Percentiles rank a stretch among this genome's conserved stretches.
Evolutionary conservation across 2,113 vertebrate species (phyloP).

Genomic region (Elachura formosa): DNA sequence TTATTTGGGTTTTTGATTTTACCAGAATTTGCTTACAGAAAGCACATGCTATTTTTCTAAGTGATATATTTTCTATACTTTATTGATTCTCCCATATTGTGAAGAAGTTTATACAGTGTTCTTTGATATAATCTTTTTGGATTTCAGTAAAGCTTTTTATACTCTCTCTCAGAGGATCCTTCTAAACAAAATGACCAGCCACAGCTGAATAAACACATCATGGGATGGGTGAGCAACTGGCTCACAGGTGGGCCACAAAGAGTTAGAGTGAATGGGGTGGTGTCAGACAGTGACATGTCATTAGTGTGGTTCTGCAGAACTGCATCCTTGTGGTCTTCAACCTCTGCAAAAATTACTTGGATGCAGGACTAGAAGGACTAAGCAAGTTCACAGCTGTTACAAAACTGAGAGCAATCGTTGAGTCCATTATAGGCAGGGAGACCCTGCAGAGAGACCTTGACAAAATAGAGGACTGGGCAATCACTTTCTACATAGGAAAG

Average conservation of each 20-base stretch:
- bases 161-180: background rate
- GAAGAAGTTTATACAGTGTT: background rate
- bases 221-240: background rate
- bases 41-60: background rate
- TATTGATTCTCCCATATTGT: background rate
- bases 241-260: fast-evolving
- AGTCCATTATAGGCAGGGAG: background rate
- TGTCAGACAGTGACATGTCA: background rate
- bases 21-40: background rate
- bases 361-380: background rate
- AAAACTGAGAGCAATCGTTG: background rate
- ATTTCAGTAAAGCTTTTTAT: background rate
- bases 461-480: background rate
- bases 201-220: background rate
- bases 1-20: background rate
- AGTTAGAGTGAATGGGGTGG: background rate
- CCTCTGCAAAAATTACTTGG: background rate
- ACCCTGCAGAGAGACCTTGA: background rate
- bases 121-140: background rate
- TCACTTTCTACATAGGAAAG: background rate
- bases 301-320: background rate
- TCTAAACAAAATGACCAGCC: background rate
- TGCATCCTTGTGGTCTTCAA: background rate
- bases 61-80: background rate
- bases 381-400: background rate